Base-by-base conservation (phyloP, 2,797 vertebrate species). In the Helicolenus hilgendorfi region DNA sequence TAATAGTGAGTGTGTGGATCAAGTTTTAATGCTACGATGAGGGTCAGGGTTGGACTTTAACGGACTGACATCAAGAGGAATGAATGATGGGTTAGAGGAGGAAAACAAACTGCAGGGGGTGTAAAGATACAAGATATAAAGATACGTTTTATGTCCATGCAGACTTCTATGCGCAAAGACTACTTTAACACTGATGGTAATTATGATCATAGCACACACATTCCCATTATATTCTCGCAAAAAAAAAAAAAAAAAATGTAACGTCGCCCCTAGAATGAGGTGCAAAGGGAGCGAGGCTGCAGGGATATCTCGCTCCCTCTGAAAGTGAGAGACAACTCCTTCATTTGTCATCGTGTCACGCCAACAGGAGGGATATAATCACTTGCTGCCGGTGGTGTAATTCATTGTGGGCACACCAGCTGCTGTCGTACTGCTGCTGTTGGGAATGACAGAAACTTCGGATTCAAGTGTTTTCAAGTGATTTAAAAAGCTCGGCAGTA, bases 321-420 rank as follows among this genome's bases (percentile, higher is more conserved):
- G 68, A 90, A 92, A 85, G 81, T 69, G 83, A 81, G 75, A 87
- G 72, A 91, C 86, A 77, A 89, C 89, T 88, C 64, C 84, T 86
- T 92, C 89, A 93, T 94, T 94, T 92, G 89, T 96, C 91, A 92
- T 79, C 72, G 7, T 85, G 92, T 89, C 87, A 79, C 24, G 84
- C 84, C 88, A 92, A 94, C 92, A 94, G 92, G 87, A 87, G 91
- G 86, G 86, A 88, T 91, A 89, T 95, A 93, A 95, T 95, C 84
- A 85, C 92, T 91, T 77, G 91, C 92, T 94, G 79, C 84, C 64
- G 85, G 91, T 91, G 92, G 86, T 83, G 88, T 89, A 84, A 91
- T 94, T 93, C 90, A 94, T 89, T 87, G 94, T 68, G 79, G 79
- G 80, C 78, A 65, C 85, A 89, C 85, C 94, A 94, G 94, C 94